phyloP scores from a whole-genome alignment of 2,888 invertebrate species.

The Nemotelus nigrinus region DNA sequence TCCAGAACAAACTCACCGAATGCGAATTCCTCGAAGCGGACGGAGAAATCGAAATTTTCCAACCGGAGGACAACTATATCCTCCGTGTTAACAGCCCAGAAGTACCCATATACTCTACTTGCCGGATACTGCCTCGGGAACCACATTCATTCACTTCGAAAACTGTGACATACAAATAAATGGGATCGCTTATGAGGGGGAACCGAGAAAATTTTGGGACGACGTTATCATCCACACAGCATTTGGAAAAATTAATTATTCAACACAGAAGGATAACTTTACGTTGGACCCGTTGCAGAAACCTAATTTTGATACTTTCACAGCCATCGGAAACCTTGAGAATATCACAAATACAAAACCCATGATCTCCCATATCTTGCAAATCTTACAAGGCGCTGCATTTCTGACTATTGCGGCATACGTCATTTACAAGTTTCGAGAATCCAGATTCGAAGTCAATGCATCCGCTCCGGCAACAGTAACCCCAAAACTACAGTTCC shows the following conservation, averaged over 20 bases:
- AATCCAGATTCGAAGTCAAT: no score
- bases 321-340: not conserved
- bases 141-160: not conserved
- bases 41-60: no score
- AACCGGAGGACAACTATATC: no score
- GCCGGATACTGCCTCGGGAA: slow-evolving; percentile 2
- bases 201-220: slow-evolving; percentile 8
- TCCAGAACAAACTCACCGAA: not conserved
- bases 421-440: no score
- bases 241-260: slow-evolving; percentile 18
- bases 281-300: not conserved
- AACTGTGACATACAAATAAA: slow-evolving; percentile 10
- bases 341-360: not conserved
- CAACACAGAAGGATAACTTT: not conserved
- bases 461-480: not conserved
- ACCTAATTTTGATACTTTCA: no score
- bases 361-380: not conserved
- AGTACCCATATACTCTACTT: not conserved
- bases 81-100: not conserved
- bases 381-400: no score
- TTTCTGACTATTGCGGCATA: no score
- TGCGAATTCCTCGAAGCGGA: no score
- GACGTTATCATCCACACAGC: not conserved
- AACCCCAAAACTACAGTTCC: no score
- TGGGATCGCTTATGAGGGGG: slow-evolving; percentile 10